Evolutionary conservation across 2,888 invertebrate genomes (phyloP), one percentile per base, ranked within the genome.

Genomic region (Watsonalla cultraria): DNA sequence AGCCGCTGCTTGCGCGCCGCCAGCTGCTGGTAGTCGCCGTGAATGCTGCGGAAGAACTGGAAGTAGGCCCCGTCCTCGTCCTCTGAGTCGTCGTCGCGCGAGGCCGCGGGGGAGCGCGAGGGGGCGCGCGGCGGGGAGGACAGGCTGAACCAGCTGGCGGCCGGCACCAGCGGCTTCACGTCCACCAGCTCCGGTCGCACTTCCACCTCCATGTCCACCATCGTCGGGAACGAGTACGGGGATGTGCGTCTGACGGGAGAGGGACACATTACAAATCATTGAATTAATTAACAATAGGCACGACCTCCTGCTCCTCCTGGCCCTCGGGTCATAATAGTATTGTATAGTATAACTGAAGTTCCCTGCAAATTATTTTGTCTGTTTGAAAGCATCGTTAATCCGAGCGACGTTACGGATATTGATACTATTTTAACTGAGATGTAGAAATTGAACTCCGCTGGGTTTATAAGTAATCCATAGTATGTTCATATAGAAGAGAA

Each of bases 31-130:
- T 84, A 90, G 61, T 90, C 90, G 56, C 68, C 68, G 64, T 87
- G 68, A 37, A 90, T 79, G 13, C 86, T 86, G 13, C 86, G 78
- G 69, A 90, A 90, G 74, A 90, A 90, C 57, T 89, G 86, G 63
- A 88, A 88, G 69, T 78, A 90, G 2, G 86, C 83, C 5, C 77
- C 69, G 70, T 73, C 82, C 58, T 89, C 90, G 53, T 88, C 88
- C 9, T 75, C 74, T 70, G 75, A 67, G 67, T 77, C 80, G 34
- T 79, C 79, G 57, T 56, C 39, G 33, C 53, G 54, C 45, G 54
- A 42, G 42, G 59, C 55, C 46, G 60, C 54, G 42, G 51, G 54
- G 55, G 54, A 15, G 55, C 53, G 45, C 62, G 55, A 51, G 57
- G 54, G 46, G 61, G 56, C 52, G 56, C 55, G 53, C 54, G 60